Evolutionary conservation across 92 coral and sea anemone genomes (phyloP), one percentile per base, ranked within the genome.

Genomic region (Zoanthus solanderi): DNA sequence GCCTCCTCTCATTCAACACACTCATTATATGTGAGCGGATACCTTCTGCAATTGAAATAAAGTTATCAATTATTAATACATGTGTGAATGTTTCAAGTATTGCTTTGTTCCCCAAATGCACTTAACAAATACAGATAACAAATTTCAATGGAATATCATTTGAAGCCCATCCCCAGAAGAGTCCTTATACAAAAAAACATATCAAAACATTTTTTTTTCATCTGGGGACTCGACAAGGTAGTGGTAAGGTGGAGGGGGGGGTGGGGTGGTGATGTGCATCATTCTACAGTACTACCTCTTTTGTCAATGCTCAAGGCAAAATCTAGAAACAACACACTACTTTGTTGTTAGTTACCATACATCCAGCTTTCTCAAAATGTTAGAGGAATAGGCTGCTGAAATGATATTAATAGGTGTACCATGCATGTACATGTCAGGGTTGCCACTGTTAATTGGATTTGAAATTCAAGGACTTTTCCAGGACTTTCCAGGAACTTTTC

Each of bases 11-110:
- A 71, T 78, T 87, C 18, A 87, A 75, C 58, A 77, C 84, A 52
- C 79, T 67, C 86, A 87, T 87, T 58, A 71, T 48, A 54, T 87
- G 86, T 78, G 89, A 76, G 71, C 90, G 65, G 86, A 87, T 87
- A 73, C 74, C 74, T 69, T 69, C 74, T 69, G 74, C 46, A 69
- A 69, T 30, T 69, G 74, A 69, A 69, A 69, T 68, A 30, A 68
- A 31, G 74, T 68, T 68, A 30, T 68, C 74, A 68, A 7, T 68
- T 68, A 68, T 30, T 68, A 68, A 68, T 10, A 69, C 74, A 69
- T 69, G 74, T 69, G 74, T 69, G 74, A 69, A 69, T 68, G 74
- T 69, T 69, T 69, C 74, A 69, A 69, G 74, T 69, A 69, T 69
- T 69, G 75, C 75, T 71, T 71, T 37, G 44, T 37, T 71, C 47